phyloP scores from a whole-genome alignment of 2,888 invertebrate genomes.

The Rambutsinella grinnellia region DNA sequence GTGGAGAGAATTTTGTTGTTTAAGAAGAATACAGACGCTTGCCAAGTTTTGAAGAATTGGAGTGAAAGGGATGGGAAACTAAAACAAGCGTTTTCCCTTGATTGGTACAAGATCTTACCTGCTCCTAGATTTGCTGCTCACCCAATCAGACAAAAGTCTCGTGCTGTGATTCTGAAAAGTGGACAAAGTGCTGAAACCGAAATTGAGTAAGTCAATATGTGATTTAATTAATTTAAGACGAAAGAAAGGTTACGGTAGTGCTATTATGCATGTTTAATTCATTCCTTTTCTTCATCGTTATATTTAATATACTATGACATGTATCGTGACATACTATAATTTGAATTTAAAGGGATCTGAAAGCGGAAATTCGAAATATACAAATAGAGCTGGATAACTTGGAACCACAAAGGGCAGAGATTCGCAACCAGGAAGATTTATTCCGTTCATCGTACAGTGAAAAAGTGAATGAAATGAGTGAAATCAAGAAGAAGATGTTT shows the following conservation, averaged over 20 bases:
- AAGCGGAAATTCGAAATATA: constrained; percentile 9
- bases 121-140: constrained; percentile 54
- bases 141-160: constrained; percentile 10
- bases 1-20: constrained; percentile 85
- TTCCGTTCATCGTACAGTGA: constrained; percentile 8
- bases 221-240: no score
- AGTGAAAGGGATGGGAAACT: constrained; percentile 31
- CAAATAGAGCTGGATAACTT: constrained; percentile 22
- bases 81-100: constrained; percentile 49
- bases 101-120: constrained; percentile 59
- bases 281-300: not conserved
- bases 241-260: no score
- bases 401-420: constrained; percentile 19
- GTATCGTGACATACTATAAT: no score
- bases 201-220: constrained; percentile 7
- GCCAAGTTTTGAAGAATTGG: constrained; percentile 73
- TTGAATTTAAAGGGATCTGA: constrained; percentile 19
- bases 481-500: constrained; percentile 7
- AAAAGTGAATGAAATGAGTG: constrained; percentile 6
- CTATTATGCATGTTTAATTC: no score
- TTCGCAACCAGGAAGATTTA: constrained; percentile 18
- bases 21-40: constrained; percentile 78
- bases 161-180: constrained; percentile 37
- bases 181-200: constrained; percentile 40
- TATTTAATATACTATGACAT: constrained; percentile 1